Percentiles rank a stretch among this genome's conserved stretches.
Evolutionary conservation across 2,797 vertebrate species (phyloP).

Genomic region (Vespertilio murinus): DNA sequence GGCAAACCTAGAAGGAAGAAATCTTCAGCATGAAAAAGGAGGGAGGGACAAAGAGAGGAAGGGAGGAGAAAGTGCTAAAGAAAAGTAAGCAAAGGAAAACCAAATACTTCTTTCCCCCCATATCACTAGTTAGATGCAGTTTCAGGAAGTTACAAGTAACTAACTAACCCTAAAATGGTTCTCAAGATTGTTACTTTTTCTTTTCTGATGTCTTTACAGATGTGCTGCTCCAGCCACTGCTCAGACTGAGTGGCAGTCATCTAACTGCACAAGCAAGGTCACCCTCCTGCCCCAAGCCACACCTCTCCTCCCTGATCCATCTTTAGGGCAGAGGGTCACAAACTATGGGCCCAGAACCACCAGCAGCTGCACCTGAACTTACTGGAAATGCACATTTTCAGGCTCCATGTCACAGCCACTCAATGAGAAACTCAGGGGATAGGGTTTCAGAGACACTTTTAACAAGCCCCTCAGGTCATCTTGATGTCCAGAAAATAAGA

Average conservation of each 20-base stretch:
- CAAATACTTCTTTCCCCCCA: neutral
- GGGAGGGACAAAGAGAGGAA: neutral
- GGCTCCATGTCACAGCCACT: neutral
- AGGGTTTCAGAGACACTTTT: neutral
- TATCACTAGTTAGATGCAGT: neutral
- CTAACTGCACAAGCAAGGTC: fast-evolving
- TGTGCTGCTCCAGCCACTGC: neutral
- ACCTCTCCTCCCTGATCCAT: neutral
- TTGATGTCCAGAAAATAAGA: neutral
- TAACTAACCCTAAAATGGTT: neutral
- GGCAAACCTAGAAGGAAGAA: neutral
- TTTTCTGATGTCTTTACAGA: neutral
- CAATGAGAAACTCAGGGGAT: neutral
- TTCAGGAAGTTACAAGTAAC: neutral
- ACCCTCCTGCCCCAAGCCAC: fast-evolving
- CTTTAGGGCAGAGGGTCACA: neutral
- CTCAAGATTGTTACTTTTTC: neutral
- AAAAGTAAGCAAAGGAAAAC: neutral
- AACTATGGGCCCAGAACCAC: neutral
- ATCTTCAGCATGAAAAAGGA: neutral
- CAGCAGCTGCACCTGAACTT: neutral
- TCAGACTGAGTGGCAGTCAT: fast-evolving
- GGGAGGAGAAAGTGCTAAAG: too few species aligned
- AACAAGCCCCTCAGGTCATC: neutral
- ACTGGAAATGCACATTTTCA: neutral